Evolutionary conservation across 2,113 vertebrate species (phyloP).

Genomic region (Callithrix jacchus): DNA sequence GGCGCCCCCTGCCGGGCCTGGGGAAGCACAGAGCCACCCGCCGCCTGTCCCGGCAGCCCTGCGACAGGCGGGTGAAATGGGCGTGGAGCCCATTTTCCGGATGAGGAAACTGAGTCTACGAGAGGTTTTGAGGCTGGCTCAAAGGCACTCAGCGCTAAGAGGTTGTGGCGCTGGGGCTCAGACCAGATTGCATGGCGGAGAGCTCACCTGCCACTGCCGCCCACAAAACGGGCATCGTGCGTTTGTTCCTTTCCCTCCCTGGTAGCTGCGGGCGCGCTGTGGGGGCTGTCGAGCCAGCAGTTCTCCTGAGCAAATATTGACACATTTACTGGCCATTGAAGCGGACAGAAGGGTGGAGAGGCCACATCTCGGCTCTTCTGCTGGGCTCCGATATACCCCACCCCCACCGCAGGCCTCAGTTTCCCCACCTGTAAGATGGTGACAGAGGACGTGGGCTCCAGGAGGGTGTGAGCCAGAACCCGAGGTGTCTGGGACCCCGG

Average conservation of each 20-base stretch:
- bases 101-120: background rate
- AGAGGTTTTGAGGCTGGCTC: background rate
- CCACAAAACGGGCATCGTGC: background rate
- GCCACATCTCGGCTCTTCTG: background rate
- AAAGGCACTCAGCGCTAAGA: background rate
- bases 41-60: too few species aligned
- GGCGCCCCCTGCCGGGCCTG: slow-evolving; percentile 71
- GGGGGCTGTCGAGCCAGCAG: slow-evolving; percentile 50
- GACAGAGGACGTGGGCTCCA: background rate
- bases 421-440: background rate
- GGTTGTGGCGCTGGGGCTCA: background rate
- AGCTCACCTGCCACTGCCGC: background rate
- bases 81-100: background rate
- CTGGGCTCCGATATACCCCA: background rate
- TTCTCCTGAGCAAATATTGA: slow-evolving; percentile 83
- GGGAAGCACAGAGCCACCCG: background rate
- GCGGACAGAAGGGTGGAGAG: slow-evolving; percentile 64
- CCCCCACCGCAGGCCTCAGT: background rate
- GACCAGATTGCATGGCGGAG: background rate
- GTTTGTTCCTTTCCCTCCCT: background rate
- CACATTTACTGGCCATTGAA: slow-evolving; percentile 78
- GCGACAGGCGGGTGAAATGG: rapidly evolving
- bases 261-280: background rate
- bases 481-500: background rate
- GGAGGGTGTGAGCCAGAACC: background rate